Evolutionary conservation across 2,888 invertebrate species (phyloP).

Genomic region (Temnothorax rugatulus): DNA sequence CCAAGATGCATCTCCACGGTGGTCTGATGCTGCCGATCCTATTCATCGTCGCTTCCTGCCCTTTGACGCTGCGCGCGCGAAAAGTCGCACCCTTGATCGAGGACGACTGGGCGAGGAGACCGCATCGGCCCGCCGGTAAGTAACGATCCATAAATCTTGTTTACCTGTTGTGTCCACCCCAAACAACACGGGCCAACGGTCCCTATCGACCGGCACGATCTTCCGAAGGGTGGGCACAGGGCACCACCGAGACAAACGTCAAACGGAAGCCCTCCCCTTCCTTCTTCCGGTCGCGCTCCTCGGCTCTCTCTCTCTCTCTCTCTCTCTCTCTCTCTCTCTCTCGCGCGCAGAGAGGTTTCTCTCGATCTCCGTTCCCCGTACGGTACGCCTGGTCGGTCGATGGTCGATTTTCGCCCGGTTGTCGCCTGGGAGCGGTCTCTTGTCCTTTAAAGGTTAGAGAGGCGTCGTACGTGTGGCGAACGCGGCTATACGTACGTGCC

Average conservation of each 20-base stretch:
- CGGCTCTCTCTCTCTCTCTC: no score
- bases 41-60: slow-evolving; percentile 84
- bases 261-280: background rate
- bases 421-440: slow-evolving; percentile 62
- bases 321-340: no score
- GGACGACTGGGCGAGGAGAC: slow-evolving; percentile 90
- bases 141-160: slow-evolving; percentile 72
- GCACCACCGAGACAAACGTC: background rate
- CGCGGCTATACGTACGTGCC: slow-evolving; percentile 9
- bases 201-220: slow-evolving; percentile 31
- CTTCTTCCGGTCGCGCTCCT: background rate
- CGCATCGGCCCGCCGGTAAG: slow-evolving; percentile 90
- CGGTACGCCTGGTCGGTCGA: background rate
- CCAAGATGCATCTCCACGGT: slow-evolving; percentile 80
- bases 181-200: background rate
- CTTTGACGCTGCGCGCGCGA: slow-evolving; percentile 84
- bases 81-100: slow-evolving; percentile 90
- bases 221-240: background rate
- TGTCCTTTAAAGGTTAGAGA: slow-evolving; percentile 75
- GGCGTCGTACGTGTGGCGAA: slow-evolving; percentile 68
- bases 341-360: background rate
- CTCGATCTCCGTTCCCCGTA: background rate
- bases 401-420: slow-evolving; percentile 16
- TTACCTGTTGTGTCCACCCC: background rate
- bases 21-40: slow-evolving; percentile 79